Conservation (phyloP, 1,140 invertebrate genomes). For the Antheraea mylitta region DNA sequence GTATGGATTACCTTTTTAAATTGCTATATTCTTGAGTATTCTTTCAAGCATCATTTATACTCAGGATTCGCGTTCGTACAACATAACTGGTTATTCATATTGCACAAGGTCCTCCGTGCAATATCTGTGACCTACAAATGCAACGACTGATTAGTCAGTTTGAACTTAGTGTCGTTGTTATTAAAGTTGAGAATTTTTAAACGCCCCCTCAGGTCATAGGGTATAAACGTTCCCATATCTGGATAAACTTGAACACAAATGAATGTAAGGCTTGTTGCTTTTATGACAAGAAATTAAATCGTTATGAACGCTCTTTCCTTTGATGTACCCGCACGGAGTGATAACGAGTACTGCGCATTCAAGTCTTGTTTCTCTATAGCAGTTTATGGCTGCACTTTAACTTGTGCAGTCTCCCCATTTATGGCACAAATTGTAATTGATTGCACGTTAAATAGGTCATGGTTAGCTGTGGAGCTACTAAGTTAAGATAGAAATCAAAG, state of each 20-base stretch:
- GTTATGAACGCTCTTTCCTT: slow-evolving; percentile 40
- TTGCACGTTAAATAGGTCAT: slow-evolving; percentile 46
- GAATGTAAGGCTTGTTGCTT: slow-evolving; percentile 46
- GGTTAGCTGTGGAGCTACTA: slow-evolving; percentile 26
- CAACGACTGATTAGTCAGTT: slow-evolving; percentile 28
- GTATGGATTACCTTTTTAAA: not conserved
- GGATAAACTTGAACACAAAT: slow-evolving; percentile 28
- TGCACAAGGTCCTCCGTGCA: slow-evolving; percentile 53
- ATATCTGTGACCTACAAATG: slow-evolving; percentile 61
- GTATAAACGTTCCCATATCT: slow-evolving; percentile 49
- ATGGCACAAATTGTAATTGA: slow-evolving; percentile 45
- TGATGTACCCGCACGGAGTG: slow-evolving; percentile 52
- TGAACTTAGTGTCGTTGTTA: slow-evolving; percentile 30
- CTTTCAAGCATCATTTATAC: slow-evolving; percentile 9
- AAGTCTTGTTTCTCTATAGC: slow-evolving; percentile 19
- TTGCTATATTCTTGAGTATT: not conserved
- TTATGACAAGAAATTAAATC: slow-evolving; percentile 39
- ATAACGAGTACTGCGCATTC: slow-evolving; percentile 48
- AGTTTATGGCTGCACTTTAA: slow-evolving; percentile 40
- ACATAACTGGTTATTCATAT: slow-evolving; percentile 28
- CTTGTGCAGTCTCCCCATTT: slow-evolving; percentile 41
- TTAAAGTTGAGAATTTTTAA: slow-evolving; percentile 47
- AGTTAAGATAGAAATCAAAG: slow-evolving; percentile 39
- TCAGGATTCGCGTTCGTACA: slow-evolving; percentile 31
- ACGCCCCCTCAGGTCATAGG: slow-evolving; percentile 46